Evolutionary conservation across 92 coral and sea anemone species (phyloP), one percentile per base, ranked within the genome.

Genomic region (Siderastrea radians): DNA sequence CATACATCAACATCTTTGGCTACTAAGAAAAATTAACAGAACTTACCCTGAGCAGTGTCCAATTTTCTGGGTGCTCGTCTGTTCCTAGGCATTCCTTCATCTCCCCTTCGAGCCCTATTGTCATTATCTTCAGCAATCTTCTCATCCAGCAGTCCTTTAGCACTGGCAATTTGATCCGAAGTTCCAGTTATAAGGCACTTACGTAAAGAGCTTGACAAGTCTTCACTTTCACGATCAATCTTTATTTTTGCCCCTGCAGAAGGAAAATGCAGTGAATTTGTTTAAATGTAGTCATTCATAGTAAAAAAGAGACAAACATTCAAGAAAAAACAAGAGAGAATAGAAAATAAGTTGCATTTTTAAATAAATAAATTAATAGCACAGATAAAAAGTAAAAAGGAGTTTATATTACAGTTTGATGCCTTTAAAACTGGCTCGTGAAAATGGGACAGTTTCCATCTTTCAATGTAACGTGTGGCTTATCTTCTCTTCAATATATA

Each of bases 141-240:
- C 80, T 97, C 99, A 75, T 95, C 94, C 50, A 97, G 86, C 63
- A 97, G 82, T 50, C 98, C 95, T 74, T 95, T 97, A 8, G 98
- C 99, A 89, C 67, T 88, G 45, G 91, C 86, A 72, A 97, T 95
- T 87, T 97, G 98, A 10, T 90, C 96, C 0, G 91, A 66, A 4
- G 99, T 97, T 11, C 99, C 99, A 11, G 90, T 89, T 9, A 97
- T 75, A 17, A 90, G 89, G 72, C 98, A 96, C 59, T 90, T 91
- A 0, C 96, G 88, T 4, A 86, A 53, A 74, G 58, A 81, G 77
- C 82, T 90, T 38, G 82, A 59, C 49, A 88, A 45, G 74, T 86
- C 74, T 1, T 94, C 98, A 72, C 81, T 68, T 4, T 85, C 87
- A 8, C 93, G 82, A 55, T 86, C 96, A 60, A 97, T 86, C 17